phyloP scores from a whole-genome alignment of 2,113 vertebrate genomes.

The Rhinichthys klamathensis region DNA sequence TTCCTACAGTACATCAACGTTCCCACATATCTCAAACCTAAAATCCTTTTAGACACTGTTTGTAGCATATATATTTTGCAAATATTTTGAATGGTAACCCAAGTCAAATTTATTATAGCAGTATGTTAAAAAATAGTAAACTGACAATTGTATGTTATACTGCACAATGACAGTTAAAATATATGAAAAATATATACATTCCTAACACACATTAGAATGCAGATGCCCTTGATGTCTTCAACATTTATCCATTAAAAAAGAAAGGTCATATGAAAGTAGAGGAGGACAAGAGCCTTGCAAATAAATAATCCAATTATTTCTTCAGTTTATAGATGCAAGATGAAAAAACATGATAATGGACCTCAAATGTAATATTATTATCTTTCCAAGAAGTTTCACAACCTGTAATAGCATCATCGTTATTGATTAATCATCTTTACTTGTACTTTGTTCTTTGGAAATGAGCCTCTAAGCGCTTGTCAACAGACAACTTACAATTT shows the following conservation, averaged over 20 bases:
- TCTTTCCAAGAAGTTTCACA: background rate
- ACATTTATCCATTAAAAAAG: background rate
- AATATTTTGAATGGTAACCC: background rate
- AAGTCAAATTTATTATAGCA: background rate
- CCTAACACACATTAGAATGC: background rate
- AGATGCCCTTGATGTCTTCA: background rate
- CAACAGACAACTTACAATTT: constrained; percentile 24
- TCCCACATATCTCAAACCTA: background rate
- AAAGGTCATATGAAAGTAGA: background rate
- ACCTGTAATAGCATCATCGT: constrained; percentile 1
- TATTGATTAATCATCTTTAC: constrained; percentile 37
- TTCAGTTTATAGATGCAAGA: background rate
- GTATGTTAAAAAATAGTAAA: background rate
- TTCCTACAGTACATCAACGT: background rate
- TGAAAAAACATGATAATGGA: background rate
- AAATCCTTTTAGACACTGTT: background rate
- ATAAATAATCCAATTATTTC: background rate
- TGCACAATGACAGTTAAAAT: background rate
- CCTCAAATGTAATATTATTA: constrained; percentile 12
- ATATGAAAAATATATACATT: background rate
- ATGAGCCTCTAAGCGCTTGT: constrained; percentile 26
- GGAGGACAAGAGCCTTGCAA: background rate
- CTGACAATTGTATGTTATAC: background rate
- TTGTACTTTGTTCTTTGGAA: constrained; percentile 33
- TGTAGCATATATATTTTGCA: background rate